phyloP scores from a whole-genome alignment of 2,888 invertebrate species.

The Ptychoptera contaminata region DNA sequence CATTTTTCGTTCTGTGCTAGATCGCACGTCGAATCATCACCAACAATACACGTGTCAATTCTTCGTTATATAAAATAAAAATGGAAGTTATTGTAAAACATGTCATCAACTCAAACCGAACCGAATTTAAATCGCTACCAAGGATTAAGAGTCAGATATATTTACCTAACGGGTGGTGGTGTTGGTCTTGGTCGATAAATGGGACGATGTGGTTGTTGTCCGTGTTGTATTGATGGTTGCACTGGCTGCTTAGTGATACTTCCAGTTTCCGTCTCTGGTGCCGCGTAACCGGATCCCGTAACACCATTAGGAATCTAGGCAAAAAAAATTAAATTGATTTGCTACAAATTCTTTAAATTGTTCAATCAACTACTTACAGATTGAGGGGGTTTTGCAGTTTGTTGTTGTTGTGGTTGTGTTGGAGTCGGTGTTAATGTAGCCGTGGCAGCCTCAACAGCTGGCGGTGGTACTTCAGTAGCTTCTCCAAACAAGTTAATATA shows the following conservation, averaged over 20 bases:
- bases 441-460: constrained; percentile 18
- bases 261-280: constrained; percentile 42
- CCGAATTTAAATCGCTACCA: too few species aligned
- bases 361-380: constrained; percentile 1
- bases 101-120: too few species aligned
- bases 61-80: constrained; percentile 20
- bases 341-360: neutral
- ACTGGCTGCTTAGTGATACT: constrained; percentile 35
- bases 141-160: too few species aligned
- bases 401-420: constrained; percentile 22
- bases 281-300: constrained; percentile 48
- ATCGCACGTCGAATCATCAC: constrained; percentile 82
- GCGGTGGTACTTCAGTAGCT: constrained; percentile 27
- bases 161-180: constrained; percentile 23
- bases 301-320: constrained; percentile 19
- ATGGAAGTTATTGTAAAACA: too few species aligned
- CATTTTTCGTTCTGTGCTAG: constrained; percentile 76
- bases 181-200: constrained; percentile 29
- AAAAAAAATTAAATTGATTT: neutral
- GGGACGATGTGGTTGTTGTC: constrained; percentile 33
- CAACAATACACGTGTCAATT: constrained; percentile 88
- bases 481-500: constrained; percentile 73
- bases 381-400: constrained; percentile 17
- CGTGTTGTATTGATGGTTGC: constrained; percentile 35
- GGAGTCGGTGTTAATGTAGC: constrained; percentile 22